These are phyloP conservation scores for Anastatus disparis DNA, from an alignment of 1,140 invertebrate species.

Conservation along the genomic window DNA sequence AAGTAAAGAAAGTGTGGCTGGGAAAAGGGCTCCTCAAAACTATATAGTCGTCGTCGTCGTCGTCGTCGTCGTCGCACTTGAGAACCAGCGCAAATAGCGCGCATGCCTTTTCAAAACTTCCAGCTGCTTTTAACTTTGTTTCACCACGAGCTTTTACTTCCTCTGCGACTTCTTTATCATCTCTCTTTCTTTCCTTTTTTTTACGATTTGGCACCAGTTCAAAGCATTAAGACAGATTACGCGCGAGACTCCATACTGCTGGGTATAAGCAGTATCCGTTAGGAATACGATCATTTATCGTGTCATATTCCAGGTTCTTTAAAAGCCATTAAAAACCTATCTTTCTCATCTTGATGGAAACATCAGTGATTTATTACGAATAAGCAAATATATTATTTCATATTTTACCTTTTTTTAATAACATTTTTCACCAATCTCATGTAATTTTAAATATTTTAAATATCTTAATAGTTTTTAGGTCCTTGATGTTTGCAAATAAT, in stretches of 20 bases:
- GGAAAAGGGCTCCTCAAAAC: too few relatives aligned
- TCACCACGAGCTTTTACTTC: neutral
- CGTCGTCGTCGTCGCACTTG: too few relatives aligned
- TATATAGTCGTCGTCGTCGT: too few relatives aligned
- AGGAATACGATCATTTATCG: neutral
- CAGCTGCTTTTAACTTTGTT: slow-evolving; percentile 10
- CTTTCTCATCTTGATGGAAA: neutral
- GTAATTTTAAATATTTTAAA: too few relatives aligned
- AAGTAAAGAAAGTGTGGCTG: too few relatives aligned
- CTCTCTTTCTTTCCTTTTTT: neutral
- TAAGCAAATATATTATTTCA: too few relatives aligned
- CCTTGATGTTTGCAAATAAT: too few relatives aligned
- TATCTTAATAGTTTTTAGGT: too few relatives aligned
- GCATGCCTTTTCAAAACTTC: neutral
- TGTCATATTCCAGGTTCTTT: slow-evolving; percentile 11
- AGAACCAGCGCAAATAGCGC: neutral
- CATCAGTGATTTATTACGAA: neutral
- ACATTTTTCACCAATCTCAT: too few relatives aligned
- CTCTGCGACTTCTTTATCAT: neutral
- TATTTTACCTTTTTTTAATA: too few relatives aligned
- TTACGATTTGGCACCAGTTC: slow-evolving; percentile 12
- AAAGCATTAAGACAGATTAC: slow-evolving; percentile 18
- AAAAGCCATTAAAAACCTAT: slow-evolving; percentile 5
- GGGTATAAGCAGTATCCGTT: neutral
- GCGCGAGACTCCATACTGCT: neutral